Base-by-base conservation (phyloP, 2,888 invertebrate genomes). In the Osmoderma eremita region DNA sequence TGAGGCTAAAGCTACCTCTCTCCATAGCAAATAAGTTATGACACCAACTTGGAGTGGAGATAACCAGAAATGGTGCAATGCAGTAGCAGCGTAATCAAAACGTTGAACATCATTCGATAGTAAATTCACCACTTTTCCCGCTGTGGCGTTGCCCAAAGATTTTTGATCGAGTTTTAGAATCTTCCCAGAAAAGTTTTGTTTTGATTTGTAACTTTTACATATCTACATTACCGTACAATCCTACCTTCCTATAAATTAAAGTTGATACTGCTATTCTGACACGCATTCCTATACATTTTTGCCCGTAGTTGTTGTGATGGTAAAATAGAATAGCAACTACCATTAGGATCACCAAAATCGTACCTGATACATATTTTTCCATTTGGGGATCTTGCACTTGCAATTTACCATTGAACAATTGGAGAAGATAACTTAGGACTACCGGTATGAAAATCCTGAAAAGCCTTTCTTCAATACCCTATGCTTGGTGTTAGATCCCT, bases 51-150 rank as follows among this genome's bases (percentile, higher is more conserved):
- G 90, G 13, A 93, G 83, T 0, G 94, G 94, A 81, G 91, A 89
- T 63, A 93, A 87, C 92, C 93, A 92, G 41, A 93, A 77, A 77
- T 89, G 92, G 80, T 93, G 91, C 12, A 93, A 80, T 74, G 88
- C 87, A 36, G 89, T 73, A 18, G 89, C 85, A 17, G 89, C 87
- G 79, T 88, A 80, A 77, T 94, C 94, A 78, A 94, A 93, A 69
- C 93, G 86, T 74, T 88, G 89, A 1, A 94, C 92, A 78, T 95
- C 95, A 75, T 94, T 94, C 0, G 94, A 92, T 82, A 95, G 84
- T 62, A 94, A 81, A 79, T 94, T 94, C 51, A 94, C 88, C 72
- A 94, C 88, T 81, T 93, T 90, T 0, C 94, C 94, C 73, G 91
- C 79, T 81, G 94, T 91, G 0, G 95, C 93, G 76, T 93, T 88